Conservation (phyloP, 2,797 vertebrate genomes). For the Poeciliopsis presidionis region DNA sequence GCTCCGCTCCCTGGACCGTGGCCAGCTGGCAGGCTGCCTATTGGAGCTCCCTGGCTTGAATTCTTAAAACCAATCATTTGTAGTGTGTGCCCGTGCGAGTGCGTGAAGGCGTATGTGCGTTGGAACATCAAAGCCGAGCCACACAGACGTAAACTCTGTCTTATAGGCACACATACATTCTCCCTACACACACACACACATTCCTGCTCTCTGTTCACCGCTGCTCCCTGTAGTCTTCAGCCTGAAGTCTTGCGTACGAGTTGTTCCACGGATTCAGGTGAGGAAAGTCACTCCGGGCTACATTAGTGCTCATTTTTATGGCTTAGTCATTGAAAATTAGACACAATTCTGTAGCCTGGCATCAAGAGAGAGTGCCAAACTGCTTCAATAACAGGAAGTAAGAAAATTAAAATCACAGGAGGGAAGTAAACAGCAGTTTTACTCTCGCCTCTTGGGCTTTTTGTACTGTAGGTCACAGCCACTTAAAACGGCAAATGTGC, state of each 20-base stretch:
- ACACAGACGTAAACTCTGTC: slow-evolving; percentile 69
- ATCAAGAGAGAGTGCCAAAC: slow-evolving; percentile 21
- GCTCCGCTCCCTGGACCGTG: slow-evolving; percentile 85
- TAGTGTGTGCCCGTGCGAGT: slow-evolving; percentile 60
- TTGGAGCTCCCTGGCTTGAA: slow-evolving; percentile 84
- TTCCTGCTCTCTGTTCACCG: slow-evolving; percentile 29
- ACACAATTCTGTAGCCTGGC: slow-evolving; percentile 41
- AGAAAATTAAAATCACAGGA: slow-evolving; percentile 29
- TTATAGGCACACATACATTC: slow-evolving; percentile 49
- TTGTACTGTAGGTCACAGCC: background rate
- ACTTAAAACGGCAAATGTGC: slow-evolving; percentile 21
- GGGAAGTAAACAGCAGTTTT: slow-evolving; percentile 25
- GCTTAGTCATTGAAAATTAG: slow-evolving; percentile 57
- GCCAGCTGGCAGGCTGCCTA: slow-evolving; percentile 90
- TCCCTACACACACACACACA: slow-evolving; percentile 27
- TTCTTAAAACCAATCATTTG: slow-evolving; percentile 85
- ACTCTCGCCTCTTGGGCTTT: background rate
- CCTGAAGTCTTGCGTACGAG: slow-evolving; percentile 47
- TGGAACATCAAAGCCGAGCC: slow-evolving; percentile 72
- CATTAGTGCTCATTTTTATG: slow-evolving; percentile 53
- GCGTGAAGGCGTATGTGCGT: slow-evolving; percentile 38
- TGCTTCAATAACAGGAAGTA: slow-evolving; percentile 29
- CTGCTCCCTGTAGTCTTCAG: slow-evolving; percentile 30
- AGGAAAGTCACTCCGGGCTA: slow-evolving; percentile 54
- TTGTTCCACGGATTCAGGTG: slow-evolving; percentile 65